Base-by-base conservation (phyloP, 1,140 invertebrate species). In the Euwallacea fornicatus region DNA sequence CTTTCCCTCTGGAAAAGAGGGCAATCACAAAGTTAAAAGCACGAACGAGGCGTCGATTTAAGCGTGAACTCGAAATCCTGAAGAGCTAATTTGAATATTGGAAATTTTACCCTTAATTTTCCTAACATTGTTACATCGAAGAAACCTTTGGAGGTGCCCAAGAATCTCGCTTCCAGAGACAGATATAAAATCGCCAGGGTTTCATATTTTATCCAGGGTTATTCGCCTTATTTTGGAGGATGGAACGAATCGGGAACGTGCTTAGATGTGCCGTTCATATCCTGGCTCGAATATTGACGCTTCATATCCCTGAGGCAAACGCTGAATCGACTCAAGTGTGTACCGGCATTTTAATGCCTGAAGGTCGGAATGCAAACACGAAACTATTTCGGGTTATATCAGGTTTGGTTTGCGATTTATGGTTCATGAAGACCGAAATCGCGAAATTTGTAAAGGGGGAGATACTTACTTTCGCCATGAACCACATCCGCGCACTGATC, bases 301-400 rank as follows among this genome's bases (percentile, higher is more conserved):
- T 60, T 42, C 21, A 60, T 50, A 50, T 50, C 46, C 46, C 13
- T 10, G 9, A 50, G 46, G 46, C 21, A 33, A 62, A 62, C 42
- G 62, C 62, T 64, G 47, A 64, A 64, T 64, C 21, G 62, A 53
- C 44, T 64, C 44, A 53, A 64, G 46, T 64, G 53, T 64, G 62
- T 64, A 64, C 62, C 62, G 46, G 61, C 43, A 64, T 64, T 64
- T 64, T 53, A 50, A 64, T 64, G 46, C 33, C 33, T 50, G 46
- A 33, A 33, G 21, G 21, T 33, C 21, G 21, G 21, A 33, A 33
- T 33, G 21, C 21, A 33, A 33, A 33, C 21, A 33, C 21, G 21
- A 33, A 33, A 33, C 21, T 33, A 33, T 33, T 33, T 33, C 21
- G 21, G 21, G 21, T 33, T 33, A 33, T 33, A 33, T 33, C 21